Evolutionary conservation across 2,797 vertebrate species (phyloP).

Genomic region (Urophycis tenuis): DNA sequence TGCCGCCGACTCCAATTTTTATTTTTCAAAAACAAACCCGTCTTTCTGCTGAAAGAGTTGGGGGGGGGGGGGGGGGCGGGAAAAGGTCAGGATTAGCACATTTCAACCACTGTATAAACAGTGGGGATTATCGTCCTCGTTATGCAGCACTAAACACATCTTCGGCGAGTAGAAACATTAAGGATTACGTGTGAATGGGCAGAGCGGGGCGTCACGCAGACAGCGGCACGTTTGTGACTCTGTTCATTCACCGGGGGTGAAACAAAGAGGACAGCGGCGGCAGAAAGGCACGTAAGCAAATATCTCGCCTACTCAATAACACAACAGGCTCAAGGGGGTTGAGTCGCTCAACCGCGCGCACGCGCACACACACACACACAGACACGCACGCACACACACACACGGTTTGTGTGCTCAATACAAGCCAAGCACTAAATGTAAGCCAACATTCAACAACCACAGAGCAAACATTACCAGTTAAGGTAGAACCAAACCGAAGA

Average conservation of each 20-base stretch:
- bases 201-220: slow-evolving; percentile 1
- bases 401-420: neutral
- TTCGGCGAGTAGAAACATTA: neutral
- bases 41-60: neutral
- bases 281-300: slow-evolving; percentile 32
- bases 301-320: slow-evolving; percentile 41
- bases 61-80: too few relatives aligned
- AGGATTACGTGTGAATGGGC: neutral
- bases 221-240: slow-evolving; percentile 27
- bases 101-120: neutral
- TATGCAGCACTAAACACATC: neutral
- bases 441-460: neutral
- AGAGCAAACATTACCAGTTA: slow-evolving; percentile 2
- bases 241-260: slow-evolving; percentile 16
- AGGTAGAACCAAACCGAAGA: neutral
- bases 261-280: slow-evolving; percentile 14
- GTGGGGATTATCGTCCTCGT: neutral
- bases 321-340: neutral
- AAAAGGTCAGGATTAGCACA: neutral
- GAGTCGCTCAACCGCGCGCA: neutral
- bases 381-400: slow-evolving; percentile 10
- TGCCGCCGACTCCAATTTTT: too few relatives aligned
- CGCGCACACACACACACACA: too few relatives aligned
- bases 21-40: neutral
- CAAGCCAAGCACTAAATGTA: slow-evolving; percentile 8